Evolutionary conservation across 2,113 vertebrate genomes (phyloP).

Genomic region (Podarcis muralis): DNA sequence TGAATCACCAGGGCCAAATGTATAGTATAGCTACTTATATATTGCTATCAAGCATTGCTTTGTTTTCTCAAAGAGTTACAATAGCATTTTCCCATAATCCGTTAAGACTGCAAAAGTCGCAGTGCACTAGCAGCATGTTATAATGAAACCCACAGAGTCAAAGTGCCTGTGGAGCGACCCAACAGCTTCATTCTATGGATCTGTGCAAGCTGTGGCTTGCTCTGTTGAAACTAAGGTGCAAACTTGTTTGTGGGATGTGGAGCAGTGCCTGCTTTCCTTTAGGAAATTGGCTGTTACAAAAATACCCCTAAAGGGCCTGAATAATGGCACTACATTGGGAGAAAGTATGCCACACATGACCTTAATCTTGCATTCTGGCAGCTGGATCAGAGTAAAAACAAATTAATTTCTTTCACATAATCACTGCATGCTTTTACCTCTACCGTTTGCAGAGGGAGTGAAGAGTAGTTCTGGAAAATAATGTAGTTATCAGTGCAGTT

Average conservation of each 20-base stretch:
- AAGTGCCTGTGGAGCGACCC: background rate
- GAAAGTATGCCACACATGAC: background rate
- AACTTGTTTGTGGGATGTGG: background rate
- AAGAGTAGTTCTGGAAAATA: background rate
- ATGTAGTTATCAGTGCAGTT: background rate
- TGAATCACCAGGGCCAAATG: background rate
- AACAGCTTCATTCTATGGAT: background rate
- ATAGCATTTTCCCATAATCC: background rate
- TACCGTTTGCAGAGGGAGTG: background rate
- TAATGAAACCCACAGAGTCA: background rate
- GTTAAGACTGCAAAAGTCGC: background rate
- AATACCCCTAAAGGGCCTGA: background rate
- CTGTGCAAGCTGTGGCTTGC: background rate
- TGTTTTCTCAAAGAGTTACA: background rate
- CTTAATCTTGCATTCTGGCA: background rate
- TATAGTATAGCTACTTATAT: background rate
- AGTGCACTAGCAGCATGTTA: background rate
- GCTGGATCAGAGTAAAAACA: conserved; percentile 19
- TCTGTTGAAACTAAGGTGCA: background rate
- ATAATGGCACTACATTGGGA: background rate
- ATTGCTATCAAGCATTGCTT: background rate
- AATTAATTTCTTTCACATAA: background rate
- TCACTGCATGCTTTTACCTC: background rate
- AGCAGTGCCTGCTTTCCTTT: background rate
- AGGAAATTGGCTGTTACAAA: background rate